A percentile compares a stretch with the other conserved stretches of the same genome.
Conservation (phyloP, 1,140 invertebrate genomes). For the Ridgeia piscesae region DNA sequence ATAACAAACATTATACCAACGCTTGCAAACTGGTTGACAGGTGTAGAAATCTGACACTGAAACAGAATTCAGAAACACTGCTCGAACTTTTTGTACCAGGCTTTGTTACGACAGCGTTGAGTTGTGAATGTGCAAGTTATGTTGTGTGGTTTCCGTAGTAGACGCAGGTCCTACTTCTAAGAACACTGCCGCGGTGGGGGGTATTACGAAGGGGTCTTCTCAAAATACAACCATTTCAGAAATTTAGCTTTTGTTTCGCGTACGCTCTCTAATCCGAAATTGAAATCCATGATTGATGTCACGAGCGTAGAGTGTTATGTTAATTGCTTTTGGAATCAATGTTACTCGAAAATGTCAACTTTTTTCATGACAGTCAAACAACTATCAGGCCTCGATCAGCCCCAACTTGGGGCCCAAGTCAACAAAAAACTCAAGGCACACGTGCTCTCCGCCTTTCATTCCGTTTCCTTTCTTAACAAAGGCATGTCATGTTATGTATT, state of each 20-base stretch:
- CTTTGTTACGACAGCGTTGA: neutral
- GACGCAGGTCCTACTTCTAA: neutral
- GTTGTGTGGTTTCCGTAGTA: neutral
- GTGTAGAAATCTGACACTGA: neutral
- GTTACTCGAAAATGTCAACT: neutral
- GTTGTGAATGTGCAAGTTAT: neutral
- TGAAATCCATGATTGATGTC: neutral
- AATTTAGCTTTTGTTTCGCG: too few species aligned
- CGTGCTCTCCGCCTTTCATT: neutral
- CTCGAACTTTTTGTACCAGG: too few species aligned
- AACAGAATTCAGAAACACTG: neutral
- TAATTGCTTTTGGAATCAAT: neutral
- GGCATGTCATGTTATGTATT: neutral
- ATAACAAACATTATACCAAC: too few species aligned
- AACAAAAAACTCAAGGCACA: neutral
- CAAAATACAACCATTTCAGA: neutral
- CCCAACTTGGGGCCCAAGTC: too few species aligned
- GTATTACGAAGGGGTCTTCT: neutral
- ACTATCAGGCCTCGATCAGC: too few species aligned
- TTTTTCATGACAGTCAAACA: too few species aligned
- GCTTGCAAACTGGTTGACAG: too few species aligned
- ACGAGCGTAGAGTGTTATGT: neutral
- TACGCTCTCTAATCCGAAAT: neutral
- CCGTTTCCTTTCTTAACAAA: neutral
- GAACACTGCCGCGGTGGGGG: neutral